Evolutionary conservation across 2,797 vertebrate genomes (phyloP), one percentile per base, ranked within the genome.

Genomic region (Spinus pinus): DNA sequence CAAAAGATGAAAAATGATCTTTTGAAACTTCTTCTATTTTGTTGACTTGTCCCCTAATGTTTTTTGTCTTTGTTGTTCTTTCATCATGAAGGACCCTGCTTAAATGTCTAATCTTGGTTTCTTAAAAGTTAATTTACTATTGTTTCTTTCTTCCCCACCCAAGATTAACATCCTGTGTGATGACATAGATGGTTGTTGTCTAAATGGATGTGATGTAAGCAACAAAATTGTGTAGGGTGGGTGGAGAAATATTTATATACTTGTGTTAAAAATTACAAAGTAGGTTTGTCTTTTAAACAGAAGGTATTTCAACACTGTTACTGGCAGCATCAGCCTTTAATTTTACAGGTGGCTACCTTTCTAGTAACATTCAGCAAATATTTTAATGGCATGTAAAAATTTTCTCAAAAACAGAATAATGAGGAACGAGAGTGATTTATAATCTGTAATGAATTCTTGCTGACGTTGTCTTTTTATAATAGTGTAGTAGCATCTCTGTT

Each of bases 291-390:
- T 96, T 92, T 95, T 96, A 96, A 96, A 90, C 75, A 94, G 82
- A 90, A 94, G 67, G 80, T 90, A 88, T 96, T 97, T 96, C 91
- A 77, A 88, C 87, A 81, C 70, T 90, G 58, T 51, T 96, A 91
- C 51, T 93, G 94, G 82, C 94, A 90, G 87, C 93, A 70, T 86
- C 87, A 90, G 80, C 89, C 89, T 97, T 96, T 96, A 96, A 95
- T 97, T 96, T 96, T 96, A 96, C 95, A 96, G 94, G 95, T 94
- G 95, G 87, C 95, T 96, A 93, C 80, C 89, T 96, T 96, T 94
- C 91, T 96, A 86, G 91, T 88, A 85, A 81, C 73, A 91, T 96
- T 96, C 95, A 95, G 93, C 94, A 97, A 94, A 37, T 94, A 91
- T 96, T 97, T 96, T 96, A 96, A 95, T 95, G 90, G 85, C 80